These are phyloP conservation scores for Chloromyia formosa DNA, from an alignment of 2,888 invertebrate species.

Conservation along the genomic window DNA sequence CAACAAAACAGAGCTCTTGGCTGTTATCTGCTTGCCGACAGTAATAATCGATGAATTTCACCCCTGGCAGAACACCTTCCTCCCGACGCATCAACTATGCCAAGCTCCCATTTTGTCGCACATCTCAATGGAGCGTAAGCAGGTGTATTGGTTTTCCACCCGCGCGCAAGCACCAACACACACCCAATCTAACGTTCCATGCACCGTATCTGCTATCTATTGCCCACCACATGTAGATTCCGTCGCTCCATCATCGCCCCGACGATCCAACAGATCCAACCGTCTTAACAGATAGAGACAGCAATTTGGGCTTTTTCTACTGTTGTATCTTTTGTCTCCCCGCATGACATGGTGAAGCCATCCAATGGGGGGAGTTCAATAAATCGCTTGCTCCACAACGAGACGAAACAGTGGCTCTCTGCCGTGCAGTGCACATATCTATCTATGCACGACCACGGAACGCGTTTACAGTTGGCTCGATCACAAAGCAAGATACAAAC, in stretches of 20 bases:
- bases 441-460: neutral
- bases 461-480: slow-evolving; percentile 19
- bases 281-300: neutral
- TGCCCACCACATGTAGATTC: neutral
- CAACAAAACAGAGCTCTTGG: slow-evolving; percentile 41
- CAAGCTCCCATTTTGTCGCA: slow-evolving; percentile 26
- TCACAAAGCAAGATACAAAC: slow-evolving; percentile 31
- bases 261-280: neutral
- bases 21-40: slow-evolving; percentile 47
- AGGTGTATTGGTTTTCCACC: slow-evolving; percentile 28
- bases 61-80: slow-evolving; percentile 9
- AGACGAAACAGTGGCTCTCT: too few relatives aligned
- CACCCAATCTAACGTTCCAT: neutral
- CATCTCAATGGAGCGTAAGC: slow-evolving; percentile 19
- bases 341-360: neutral
- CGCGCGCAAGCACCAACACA: neutral
- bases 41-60: slow-evolving; percentile 44
- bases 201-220: neutral
- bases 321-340: slow-evolving; percentile 15
- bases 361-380: neutral
- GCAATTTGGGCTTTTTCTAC: slow-evolving; percentile 18
- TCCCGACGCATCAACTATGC: neutral
- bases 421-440: neutral
- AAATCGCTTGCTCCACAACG: neutral
- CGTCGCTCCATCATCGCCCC: neutral